Percentiles rank a stretch among this genome's conserved stretches.
These are phyloP conservation scores for Aleadryas rufinucha DNA, from an alignment of 2,113 vertebrate genomes.

Conservation along the genomic window DNA sequence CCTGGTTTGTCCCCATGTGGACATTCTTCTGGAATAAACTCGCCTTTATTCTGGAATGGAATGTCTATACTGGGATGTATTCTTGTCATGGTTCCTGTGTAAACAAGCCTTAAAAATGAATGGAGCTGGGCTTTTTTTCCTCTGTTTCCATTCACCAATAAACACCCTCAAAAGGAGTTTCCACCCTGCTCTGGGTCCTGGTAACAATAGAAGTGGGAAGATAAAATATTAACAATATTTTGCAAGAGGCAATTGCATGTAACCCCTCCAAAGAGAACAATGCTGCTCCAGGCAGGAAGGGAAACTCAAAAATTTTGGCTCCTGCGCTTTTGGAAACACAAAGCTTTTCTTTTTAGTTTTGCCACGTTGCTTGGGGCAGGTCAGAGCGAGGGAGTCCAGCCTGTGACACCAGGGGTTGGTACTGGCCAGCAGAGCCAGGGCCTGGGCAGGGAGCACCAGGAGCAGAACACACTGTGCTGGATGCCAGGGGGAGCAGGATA, in stretches of 20 bases:
- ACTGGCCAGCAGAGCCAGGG: not conserved
- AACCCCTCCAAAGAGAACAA: constrained; percentile 40
- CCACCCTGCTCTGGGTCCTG: constrained; percentile 2
- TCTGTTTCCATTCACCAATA: constrained; percentile 52
- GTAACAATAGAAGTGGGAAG: constrained; percentile 49
- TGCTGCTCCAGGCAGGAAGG: constrained; percentile 51
- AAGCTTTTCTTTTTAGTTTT: constrained; percentile 21
- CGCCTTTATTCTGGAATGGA: constrained; percentile 25
- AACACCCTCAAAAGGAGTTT: constrained; percentile 36
- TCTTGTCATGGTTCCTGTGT: constrained; percentile 31
- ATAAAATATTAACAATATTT: constrained; percentile 46
- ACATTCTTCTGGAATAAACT: constrained; percentile 10
- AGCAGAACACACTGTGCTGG: not conserved
- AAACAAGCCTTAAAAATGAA: constrained; percentile 52
- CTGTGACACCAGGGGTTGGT: not conserved
- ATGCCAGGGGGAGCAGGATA: not conserved
- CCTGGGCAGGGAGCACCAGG: not conserved
- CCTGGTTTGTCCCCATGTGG: constrained; percentile 3
- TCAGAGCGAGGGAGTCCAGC: not conserved
- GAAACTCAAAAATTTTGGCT: constrained; percentile 29
- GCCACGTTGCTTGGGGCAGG: not conserved
- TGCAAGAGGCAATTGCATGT: constrained; percentile 44
- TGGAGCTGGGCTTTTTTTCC: constrained; percentile 5
- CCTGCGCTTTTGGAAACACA: not conserved
- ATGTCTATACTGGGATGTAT: constrained; percentile 28